These are phyloP conservation scores for Aspidoscelis tigris DNA, from an alignment of 2,113 vertebrate genomes.

Conservation along the genomic window DNA sequence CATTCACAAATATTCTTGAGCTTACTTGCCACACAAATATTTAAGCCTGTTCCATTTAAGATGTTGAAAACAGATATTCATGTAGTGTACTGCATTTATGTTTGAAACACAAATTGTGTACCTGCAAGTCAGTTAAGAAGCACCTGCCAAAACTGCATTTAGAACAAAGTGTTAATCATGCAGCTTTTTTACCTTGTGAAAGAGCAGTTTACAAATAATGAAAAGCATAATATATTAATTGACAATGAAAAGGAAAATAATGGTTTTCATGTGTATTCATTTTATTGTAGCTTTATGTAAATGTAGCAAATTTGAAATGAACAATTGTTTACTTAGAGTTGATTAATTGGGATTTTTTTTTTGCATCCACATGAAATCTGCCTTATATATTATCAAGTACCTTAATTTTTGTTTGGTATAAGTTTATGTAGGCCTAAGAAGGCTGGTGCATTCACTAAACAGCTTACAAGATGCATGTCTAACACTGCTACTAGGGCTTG, in stretches of 20 bases:
- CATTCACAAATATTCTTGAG: not conserved
- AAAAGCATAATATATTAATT: slow-evolving; percentile 68
- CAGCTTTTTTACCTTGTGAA: slow-evolving; percentile 69
- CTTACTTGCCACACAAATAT: slow-evolving; percentile 9
- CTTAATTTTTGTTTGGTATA: slow-evolving; percentile 52
- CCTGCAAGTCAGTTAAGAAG: slow-evolving; percentile 45
- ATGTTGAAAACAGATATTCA: not conserved
- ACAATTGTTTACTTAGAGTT: slow-evolving; percentile 54
- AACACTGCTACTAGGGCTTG: slow-evolving; percentile 19
- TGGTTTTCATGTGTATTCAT: slow-evolving; percentile 55
- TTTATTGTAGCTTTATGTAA: slow-evolving; percentile 64
- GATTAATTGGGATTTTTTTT: slow-evolving; percentile 47
- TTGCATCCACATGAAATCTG: slow-evolving; percentile 58
- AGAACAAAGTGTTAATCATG: slow-evolving; percentile 65
- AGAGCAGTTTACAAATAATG: slow-evolving; percentile 76
- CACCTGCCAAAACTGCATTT: slow-evolving; percentile 61
- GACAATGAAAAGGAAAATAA: slow-evolving; percentile 59
- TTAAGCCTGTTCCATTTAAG: not conserved
- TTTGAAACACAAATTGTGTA: slow-evolving; percentile 1
- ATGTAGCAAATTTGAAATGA: slow-evolving; percentile 64
- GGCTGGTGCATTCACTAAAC: not conserved
- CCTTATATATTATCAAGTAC: slow-evolving; percentile 66
- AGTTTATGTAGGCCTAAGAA: slow-evolving; percentile 35
- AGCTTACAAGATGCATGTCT: slow-evolving; percentile 1
- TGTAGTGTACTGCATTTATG: not conserved